These are phyloP conservation scores for Arge pagana DNA, from an alignment of 2,888 invertebrate species.

Conservation along the genomic window DNA sequence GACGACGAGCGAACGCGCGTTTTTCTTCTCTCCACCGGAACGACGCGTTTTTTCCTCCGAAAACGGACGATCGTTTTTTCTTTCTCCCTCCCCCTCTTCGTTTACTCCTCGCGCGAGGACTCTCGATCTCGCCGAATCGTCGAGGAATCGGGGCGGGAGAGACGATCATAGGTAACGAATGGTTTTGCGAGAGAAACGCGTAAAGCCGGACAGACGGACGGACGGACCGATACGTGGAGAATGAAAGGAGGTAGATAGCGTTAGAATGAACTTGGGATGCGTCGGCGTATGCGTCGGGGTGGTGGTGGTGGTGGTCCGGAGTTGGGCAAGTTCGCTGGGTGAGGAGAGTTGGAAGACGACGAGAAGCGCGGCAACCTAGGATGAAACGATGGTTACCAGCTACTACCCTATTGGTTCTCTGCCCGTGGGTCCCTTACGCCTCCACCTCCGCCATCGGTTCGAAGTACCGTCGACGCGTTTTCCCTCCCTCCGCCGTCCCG, in stretches of 20 bases:
- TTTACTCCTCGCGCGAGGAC: no score
- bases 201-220: conserved; percentile 10
- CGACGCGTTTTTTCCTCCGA: no score
- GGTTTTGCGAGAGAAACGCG: no score
- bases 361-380: conserved; percentile 40
- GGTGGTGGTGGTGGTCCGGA: conserved; percentile 16
- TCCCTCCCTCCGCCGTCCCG: conserved; percentile 25
- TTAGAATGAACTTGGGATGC: conserved; percentile 21
- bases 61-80: no score
- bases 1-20: no score
- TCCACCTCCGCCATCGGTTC: conserved; percentile 25
- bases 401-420: conserved; percentile 58
- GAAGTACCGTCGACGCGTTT: conserved; percentile 24
- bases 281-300: conserved; percentile 27
- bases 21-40: no score
- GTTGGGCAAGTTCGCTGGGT: conserved; percentile 8
- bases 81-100: no score
- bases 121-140: no score
- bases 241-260: conserved; percentile 21
- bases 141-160: no score
- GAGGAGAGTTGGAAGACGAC: conserved; percentile 41
- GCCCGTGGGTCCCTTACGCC: conserved; percentile 32
- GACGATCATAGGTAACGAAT: no score
- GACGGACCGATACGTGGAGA: conserved; percentile 26
- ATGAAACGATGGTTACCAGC: conserved; percentile 59